Conservation (phyloP, 53 echinoderm and acorn worm species). For the Mesocentrotus franciscanus region DNA sequence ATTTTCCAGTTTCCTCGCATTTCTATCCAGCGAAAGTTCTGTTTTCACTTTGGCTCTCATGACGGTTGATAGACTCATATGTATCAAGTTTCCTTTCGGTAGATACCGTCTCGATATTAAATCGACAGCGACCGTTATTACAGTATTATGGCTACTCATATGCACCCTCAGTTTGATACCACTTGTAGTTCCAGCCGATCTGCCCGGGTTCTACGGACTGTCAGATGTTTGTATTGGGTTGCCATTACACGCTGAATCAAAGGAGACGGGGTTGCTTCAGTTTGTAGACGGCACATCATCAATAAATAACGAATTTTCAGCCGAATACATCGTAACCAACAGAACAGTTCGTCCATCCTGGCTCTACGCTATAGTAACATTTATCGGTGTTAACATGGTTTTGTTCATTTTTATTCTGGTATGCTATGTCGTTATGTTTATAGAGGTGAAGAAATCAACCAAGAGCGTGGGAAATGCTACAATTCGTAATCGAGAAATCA, state of each 20-base stretch:
- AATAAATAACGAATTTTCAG: too few relatives aligned
- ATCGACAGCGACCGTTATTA: neutral
- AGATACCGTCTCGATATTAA: neutral
- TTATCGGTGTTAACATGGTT: conserved; percentile 53
- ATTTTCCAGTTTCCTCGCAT: conserved; percentile 20
- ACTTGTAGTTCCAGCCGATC: neutral
- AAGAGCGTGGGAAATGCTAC: neutral
- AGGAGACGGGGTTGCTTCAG: neutral
- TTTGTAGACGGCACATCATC: too few relatives aligned
- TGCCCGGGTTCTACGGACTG: conserved; percentile 2
- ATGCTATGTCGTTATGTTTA: conserved; percentile 54
- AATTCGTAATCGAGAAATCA: conserved; percentile 8
- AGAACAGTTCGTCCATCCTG: conserved; percentile 10
- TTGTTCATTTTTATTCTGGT: conserved; percentile 48
- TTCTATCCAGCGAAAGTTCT: conserved; percentile 61
- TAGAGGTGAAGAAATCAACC: conserved; percentile 48
- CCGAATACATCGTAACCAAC: neutral
- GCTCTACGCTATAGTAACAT: conserved; percentile 54
- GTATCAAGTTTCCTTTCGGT: conserved; percentile 59
- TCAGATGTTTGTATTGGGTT: conserved; percentile 56
- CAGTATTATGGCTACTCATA: neutral
- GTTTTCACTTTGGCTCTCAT: conserved; percentile 51
- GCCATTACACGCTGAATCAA: conserved; percentile 4
- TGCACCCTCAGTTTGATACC: too few relatives aligned
- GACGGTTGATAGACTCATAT: conserved; percentile 50